These are phyloP conservation scores for Mycogona germanica DNA, from an alignment of 2,888 invertebrate species.

Conservation along the genomic window DNA sequence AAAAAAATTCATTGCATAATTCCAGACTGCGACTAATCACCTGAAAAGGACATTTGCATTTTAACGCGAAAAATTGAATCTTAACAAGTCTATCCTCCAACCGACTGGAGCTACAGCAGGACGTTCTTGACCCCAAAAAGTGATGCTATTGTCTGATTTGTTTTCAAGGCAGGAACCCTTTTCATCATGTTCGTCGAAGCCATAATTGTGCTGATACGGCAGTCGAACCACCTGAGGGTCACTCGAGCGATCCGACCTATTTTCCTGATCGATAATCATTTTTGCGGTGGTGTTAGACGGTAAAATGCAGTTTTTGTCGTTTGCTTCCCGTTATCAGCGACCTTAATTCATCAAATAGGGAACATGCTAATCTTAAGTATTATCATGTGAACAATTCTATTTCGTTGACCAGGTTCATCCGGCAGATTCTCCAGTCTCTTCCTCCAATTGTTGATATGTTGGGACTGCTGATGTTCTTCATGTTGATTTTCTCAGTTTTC, in stretches of 20 bases:
- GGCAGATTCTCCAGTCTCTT: conserved; percentile 67
- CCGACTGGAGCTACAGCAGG: too few species aligned
- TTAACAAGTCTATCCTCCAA: too few species aligned
- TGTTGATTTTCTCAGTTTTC: conserved; percentile 65
- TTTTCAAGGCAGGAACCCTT: conserved; percentile 54
- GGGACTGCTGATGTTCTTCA: conserved; percentile 67
- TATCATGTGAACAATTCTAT: conserved; percentile 4
- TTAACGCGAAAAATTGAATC: too few species aligned
- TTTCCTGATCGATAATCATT: conserved; percentile 72
- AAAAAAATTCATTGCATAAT: too few species aligned
- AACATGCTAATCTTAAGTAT: neutral
- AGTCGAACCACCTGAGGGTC: conserved; percentile 72
- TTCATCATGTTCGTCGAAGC: conserved; percentile 72
- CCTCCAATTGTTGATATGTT: conserved; percentile 83
- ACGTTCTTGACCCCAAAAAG: too few species aligned
- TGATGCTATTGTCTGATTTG: too few species aligned
- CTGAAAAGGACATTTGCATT: too few species aligned
- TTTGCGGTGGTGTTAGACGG: conserved; percentile 59
- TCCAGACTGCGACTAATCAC: too few species aligned
- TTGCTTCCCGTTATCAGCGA: neutral
- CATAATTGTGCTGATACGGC: conserved; percentile 60
- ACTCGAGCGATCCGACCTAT: conserved; percentile 79
- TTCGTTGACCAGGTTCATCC: conserved; percentile 30
- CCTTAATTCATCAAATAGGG: too few species aligned
- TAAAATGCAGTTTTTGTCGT: conserved; percentile 24